Conservation (phyloP, 1,140 invertebrate genomes). For the Drosophila azteca region DNA sequence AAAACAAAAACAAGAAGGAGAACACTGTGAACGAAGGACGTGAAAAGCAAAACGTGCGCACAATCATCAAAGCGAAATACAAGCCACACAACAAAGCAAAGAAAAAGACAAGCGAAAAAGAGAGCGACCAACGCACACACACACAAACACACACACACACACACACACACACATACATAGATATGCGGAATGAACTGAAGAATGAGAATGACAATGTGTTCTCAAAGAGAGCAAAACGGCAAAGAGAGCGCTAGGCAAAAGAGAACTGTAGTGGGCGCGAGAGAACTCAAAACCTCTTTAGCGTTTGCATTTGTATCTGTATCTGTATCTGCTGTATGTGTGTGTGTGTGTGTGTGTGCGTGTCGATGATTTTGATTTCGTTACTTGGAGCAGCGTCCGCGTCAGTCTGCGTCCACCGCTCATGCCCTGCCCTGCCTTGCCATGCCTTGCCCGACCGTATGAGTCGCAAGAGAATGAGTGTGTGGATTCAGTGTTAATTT, state of each 20-base stretch:
- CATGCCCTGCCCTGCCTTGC: not conserved
- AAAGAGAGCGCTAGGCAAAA: constrained; percentile 15
- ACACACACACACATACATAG: not conserved
- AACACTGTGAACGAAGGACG: constrained; percentile 26
- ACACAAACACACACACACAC: not conserved
- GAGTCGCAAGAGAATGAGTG: too few relatives aligned
- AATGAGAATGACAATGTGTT: constrained; percentile 26
- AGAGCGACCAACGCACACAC: constrained; percentile 7
- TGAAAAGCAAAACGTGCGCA: constrained; percentile 77
- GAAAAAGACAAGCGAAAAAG: constrained; percentile 23
- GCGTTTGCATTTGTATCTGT: constrained; percentile 30
- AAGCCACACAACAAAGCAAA: constrained; percentile 37
- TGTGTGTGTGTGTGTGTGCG: constrained; percentile 28
- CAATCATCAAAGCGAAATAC: constrained; percentile 38
- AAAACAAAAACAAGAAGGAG: constrained; percentile 1
- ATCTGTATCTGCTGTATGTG: constrained; percentile 1
- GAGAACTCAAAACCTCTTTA: too few relatives aligned
- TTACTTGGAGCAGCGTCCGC: constrained; percentile 68
- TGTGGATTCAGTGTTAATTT: constrained; percentile 81
- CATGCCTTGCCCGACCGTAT: not conserved
- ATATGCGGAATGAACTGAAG: constrained; percentile 6
- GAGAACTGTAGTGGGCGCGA: not conserved
- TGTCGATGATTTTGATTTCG: constrained; percentile 76
- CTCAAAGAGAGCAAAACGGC: constrained; percentile 31
- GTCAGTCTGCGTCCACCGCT: constrained; percentile 30